Evolutionary conservation across 2,797 vertebrate genomes (phyloP), one percentile per base, ranked within the genome.

Genomic region (Gobionotothen gibberifrons): DNA sequence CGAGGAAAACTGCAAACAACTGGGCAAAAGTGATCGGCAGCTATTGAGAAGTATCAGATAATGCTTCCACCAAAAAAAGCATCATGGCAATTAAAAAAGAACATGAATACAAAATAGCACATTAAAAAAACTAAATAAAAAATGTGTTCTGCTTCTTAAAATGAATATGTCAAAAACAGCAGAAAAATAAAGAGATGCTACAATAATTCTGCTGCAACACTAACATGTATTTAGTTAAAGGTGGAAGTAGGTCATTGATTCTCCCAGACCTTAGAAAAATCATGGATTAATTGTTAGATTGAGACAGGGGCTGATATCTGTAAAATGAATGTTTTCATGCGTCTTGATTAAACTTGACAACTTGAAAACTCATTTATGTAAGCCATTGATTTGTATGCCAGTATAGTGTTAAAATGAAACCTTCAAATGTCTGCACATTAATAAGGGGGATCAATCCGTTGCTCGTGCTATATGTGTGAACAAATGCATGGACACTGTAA

Each of bases 311-410:
- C 19, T 67, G 58, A 53, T 76, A 73, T 40, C 11, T 55, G 43
- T 56, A 66, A 82, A 79, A 85, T 72, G 3, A 61, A 78, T 63
- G 46, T 64, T 74, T 80, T 75, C 49, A 79, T 76, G 43, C 65
- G 83, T 82, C 69, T 86, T 64, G 74, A 87, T 83, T 54, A 79
- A 85, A 52, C 32, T 49, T 77, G 75, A 81, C 76, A 78, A 75
- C 52, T 70, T 81, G 67, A 87, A 86, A 88, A 77, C 46, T 81
- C 17, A 70, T 86, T 87, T 65, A 70, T 78, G 21, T 55, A 74
- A 72, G 81, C 49, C 22, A 85, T 70, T 79, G 85, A 86, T 85
- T 86, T 87, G 80, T 58, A 61, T 72, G 77, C 15, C 76, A 80
- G 42, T 69, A 55, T 15, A 64, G 39, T 81, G 82, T 84, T 78